These are phyloP conservation scores for Aradophagus sp. DNA, from an alignment of 1,140 invertebrate species.

Conservation along the genomic window DNA sequence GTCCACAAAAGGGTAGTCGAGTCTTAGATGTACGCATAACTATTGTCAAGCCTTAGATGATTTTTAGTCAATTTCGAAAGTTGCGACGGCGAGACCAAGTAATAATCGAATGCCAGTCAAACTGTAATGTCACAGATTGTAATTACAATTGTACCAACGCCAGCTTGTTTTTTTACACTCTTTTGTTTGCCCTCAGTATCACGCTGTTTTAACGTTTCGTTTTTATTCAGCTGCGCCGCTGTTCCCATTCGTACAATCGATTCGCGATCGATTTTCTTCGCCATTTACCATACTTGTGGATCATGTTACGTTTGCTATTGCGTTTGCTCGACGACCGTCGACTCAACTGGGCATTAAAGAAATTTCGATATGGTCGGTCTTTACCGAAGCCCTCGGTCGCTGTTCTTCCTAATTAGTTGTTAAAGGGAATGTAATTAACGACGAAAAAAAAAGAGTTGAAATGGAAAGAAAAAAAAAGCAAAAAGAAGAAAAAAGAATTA, in stretches of 20 bases:
- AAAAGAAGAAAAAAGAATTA: slow-evolving; percentile 17
- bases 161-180: slow-evolving; percentile 2
- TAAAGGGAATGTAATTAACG: slow-evolving; percentile 14
- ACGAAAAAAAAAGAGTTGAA: slow-evolving; percentile 1
- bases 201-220: too few species aligned
- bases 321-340: slow-evolving; percentile 26
- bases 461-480: slow-evolving; percentile 5
- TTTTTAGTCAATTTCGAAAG: slow-evolving; percentile 50
- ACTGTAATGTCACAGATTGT: neutral
- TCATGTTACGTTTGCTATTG: slow-evolving; percentile 14
- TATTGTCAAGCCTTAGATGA: slow-evolving; percentile 36
- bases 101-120: slow-evolving; percentile 6
- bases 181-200: slow-evolving; percentile 13
- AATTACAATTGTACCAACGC: slow-evolving; percentile 12
- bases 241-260: slow-evolving; percentile 57
- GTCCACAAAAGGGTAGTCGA: slow-evolving; percentile 26
- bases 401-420: slow-evolving; percentile 53
- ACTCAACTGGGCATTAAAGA: slow-evolving; percentile 53
- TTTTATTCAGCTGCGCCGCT: slow-evolving; percentile 47
- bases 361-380: slow-evolving; percentile 4
- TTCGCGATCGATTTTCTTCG: slow-evolving; percentile 14
- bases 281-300: slow-evolving; percentile 7
- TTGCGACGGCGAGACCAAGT: slow-evolving; percentile 1
- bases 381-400: slow-evolving; percentile 39
- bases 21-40: slow-evolving; percentile 22